Base-by-base conservation (phyloP, 2,888 invertebrate genomes). In the Troglohyphantes excavatus region DNA sequence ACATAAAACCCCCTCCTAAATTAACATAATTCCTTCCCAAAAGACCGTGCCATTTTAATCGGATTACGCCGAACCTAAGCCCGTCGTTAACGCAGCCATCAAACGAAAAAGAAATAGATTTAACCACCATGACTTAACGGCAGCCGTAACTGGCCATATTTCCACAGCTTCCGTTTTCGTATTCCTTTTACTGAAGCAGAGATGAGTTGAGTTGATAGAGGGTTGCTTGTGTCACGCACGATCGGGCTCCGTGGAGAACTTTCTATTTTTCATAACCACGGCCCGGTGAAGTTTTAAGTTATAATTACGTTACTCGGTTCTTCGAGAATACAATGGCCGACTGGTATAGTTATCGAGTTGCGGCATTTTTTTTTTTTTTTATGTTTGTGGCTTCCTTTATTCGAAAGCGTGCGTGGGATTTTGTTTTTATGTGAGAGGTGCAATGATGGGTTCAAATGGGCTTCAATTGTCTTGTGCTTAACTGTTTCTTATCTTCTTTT, bases 51-150 rank as follows among this genome's bases (percentile, higher is more conserved):
- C 33, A 39, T 17, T 23, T 2, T 83, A 83, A 83, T 83, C 83
- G 73, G 83, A 73, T 82, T 82, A 72, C 39, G 11, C 19, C n/a
- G 39, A 21, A 23, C 70, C 21, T 63, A 63, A 73, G 63, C 73
- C 46, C 26, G 46, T 73, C 83, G 73, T 83, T 83, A 83, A 83
- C 73, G 65, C 83, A 7, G 27, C 63, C 39, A 83, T 72, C 46
- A 53, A n/a, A 27, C 63, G 33, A 83, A 9, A 19, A 21, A 23
- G 13, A 68, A 53, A 53, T 26, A 68, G 33, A 39, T 29, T 70
- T 43, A 82, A 70, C 82, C 21, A 61, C 82, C 82, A 43, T 73
- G 65, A 83, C 73, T 83, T 83, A 83, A 73, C 83, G 83, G 83
- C 73, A 39, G 23, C 65, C 83, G 65, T 46, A 73, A 73, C 83